Base-by-base conservation (phyloP, 2,113 vertebrate species). In the Melanerpes formicivorus region DNA sequence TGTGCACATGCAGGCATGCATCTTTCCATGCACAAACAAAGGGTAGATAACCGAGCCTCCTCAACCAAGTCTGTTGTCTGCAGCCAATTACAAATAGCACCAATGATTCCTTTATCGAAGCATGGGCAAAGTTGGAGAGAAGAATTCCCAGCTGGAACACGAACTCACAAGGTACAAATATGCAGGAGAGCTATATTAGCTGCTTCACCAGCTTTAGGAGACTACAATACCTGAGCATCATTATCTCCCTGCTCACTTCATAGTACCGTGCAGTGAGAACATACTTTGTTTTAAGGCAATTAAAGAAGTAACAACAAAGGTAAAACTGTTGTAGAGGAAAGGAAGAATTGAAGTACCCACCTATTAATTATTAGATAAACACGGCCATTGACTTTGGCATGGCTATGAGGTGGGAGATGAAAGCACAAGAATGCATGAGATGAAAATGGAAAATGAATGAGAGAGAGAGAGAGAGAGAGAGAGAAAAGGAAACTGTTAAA, bases 291-390 rank as follows among this genome's bases (percentile, higher is more conserved):
- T 96, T 29, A 93, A 93, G 90, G 88, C 76, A 93, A 67, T 48
- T 64, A 92, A 92, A 84, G 40, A 90, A 79, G 26, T 89, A 94
- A 75, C 12, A 50, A 87, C 65, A 67, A 93, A 27, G 18, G 26
- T 25, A 79, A 11, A 65, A 10, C 1, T 74, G 40, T 86, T 95
- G 83, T 60, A 93, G 97, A 97, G 91, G 50, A 95, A 96, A 98
- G 94, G 97, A 98, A 98, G 97, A 88, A 84, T 96, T 92, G 96
- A 97, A 92, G 96, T 99, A 99, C 99, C 99, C 98, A 99, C 99
- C 99, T 99, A 99, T 99, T 99, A 98, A 99, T 99, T 98, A 99
- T 99, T 97, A 99, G 98, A 98, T 99, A 99, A 95, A 99, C 98
- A 96, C 99, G 99, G 86, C 98, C 98, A 98, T 97, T 99, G 98